Evolutionary conservation across 2,797 vertebrate genomes (phyloP).

Genomic region (Scyliorhinus canicula): DNA sequence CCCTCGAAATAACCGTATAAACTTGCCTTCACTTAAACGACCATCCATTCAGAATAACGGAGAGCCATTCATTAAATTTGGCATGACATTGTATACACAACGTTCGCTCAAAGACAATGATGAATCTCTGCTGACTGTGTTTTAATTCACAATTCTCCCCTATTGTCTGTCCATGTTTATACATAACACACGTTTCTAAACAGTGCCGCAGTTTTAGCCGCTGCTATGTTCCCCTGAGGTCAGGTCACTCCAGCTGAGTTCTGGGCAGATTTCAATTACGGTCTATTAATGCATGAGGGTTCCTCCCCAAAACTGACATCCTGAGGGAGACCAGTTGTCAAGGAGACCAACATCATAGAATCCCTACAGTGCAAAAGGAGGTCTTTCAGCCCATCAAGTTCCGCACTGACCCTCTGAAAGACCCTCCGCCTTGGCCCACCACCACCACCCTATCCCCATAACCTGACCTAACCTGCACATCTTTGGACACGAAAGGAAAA

Average conservation of each 20-base stretch:
- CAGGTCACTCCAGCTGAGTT: background rate
- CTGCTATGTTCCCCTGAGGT: background rate
- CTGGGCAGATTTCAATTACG: background rate
- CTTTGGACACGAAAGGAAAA: too few relatives aligned
- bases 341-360: too few relatives aligned
- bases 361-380: too few relatives aligned
- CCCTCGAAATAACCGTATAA: background rate
- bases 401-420: too few relatives aligned
- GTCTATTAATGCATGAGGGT: background rate
- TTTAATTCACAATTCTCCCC: background rate
- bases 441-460: too few relatives aligned
- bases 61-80: background rate
- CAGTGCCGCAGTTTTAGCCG: background rate
- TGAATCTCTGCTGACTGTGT: background rate
- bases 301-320: background rate
- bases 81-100: background rate
- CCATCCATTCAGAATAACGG: background rate
- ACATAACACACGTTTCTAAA: background rate
- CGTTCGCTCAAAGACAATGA: background rate
- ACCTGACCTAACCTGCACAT: too few relatives aligned
- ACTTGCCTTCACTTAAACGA: background rate
- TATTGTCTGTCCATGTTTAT: background rate
- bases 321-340: background rate
- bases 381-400: too few relatives aligned
- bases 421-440: too few relatives aligned